Evolutionary conservation across 2,113 vertebrate genomes (phyloP).

Genomic region (human (Homo sapiens)): DNA sequence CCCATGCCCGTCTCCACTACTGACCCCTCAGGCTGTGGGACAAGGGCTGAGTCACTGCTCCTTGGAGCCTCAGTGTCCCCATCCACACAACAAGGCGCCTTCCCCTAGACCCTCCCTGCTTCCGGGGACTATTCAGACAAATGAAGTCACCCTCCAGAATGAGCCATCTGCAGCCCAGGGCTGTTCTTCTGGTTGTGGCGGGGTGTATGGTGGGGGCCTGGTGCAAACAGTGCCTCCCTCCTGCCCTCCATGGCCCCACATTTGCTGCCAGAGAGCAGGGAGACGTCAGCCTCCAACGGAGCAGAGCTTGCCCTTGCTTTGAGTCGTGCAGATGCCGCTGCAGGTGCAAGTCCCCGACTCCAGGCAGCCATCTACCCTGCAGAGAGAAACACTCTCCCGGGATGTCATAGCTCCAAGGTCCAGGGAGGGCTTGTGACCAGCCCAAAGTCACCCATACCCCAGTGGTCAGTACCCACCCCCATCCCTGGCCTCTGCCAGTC

Average conservation of each 20-base stretch:
- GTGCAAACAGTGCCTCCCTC: neutral
- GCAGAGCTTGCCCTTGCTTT: neutral
- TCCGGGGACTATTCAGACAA: neutral
- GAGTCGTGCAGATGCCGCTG: accelerated
- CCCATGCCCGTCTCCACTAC: neutral
- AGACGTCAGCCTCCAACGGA: neutral
- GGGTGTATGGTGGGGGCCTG: neutral
- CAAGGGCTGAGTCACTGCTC: constrained; percentile 54
- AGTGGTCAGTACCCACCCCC: neutral
- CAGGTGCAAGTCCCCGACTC: accelerated
- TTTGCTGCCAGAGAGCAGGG: neutral
- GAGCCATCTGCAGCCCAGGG: neutral
- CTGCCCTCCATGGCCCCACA: neutral
- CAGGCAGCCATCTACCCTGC: neutral
- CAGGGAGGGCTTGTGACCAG: neutral
- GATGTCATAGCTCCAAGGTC: neutral
- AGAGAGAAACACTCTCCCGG: too few relatives aligned
- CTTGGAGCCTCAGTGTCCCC: constrained; percentile 40
- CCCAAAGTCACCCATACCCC: neutral
- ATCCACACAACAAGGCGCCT: constrained; percentile 10
- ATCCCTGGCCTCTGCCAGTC: neutral
- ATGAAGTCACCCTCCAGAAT: constrained; percentile 20
- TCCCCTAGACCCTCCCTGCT: constrained; percentile 18
- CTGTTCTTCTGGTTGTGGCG: constrained; percentile 63
- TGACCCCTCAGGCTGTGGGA: neutral